These are phyloP conservation scores for Chroicocephalus ridibundus DNA, from an alignment of 2,113 vertebrate species.

Conservation along the genomic window DNA sequence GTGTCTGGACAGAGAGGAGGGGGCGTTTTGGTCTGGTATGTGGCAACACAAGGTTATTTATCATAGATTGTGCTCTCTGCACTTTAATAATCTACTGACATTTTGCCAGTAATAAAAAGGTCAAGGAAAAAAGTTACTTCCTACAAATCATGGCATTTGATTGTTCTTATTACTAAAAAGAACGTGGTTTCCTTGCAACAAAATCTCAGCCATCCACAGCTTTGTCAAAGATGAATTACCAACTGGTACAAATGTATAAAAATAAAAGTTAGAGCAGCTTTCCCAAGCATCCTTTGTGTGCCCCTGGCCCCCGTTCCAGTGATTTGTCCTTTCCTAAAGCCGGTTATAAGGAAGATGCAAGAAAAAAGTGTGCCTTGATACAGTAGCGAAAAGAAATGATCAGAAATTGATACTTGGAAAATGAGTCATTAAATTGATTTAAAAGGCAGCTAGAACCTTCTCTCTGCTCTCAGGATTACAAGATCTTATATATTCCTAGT, in stretches of 20 bases:
- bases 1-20: neutral
- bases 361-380: neutral
- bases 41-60: neutral
- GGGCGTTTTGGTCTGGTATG: neutral
- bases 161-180: constrained; percentile 8
- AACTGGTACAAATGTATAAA: neutral
- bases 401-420: neutral
- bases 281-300: neutral
- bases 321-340: neutral
- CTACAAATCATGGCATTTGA: constrained; percentile 32
- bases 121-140: constrained; percentile 22
- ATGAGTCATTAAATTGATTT: neutral
- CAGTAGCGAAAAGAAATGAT: neutral
- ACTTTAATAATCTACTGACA: constrained; percentile 25
- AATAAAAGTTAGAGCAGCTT: neutral
- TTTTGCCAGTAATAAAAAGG: constrained; percentile 46
- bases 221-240: neutral
- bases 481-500: neutral
- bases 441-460: neutral
- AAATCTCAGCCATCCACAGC: neutral
- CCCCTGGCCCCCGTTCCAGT: neutral
- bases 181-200: neutral
- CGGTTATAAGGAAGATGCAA: neutral
- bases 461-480: neutral
- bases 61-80: neutral